Percentiles rank a stretch among this genome's conserved stretches.
Conservation (phyloP, 2,888 invertebrate genomes). For the Rotaria sp. region DNA sequence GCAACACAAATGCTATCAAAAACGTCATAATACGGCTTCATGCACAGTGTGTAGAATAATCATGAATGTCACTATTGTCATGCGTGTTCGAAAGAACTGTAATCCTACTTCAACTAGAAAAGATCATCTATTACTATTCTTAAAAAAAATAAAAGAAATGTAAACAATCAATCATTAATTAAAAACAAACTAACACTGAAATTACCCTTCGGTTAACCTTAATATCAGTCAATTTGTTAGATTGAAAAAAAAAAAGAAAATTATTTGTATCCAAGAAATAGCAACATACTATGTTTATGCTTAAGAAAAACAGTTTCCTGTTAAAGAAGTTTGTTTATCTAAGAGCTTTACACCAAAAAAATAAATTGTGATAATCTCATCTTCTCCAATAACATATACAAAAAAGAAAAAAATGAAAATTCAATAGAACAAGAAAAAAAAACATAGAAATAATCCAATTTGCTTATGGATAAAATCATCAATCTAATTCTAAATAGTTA, state of each 20-base stretch:
- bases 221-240: background rate
- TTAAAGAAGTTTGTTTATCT: background rate
- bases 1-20: no score
- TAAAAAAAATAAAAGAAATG: no score
- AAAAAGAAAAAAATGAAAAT: background rate
- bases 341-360: background rate
- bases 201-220: background rate
- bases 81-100: background rate
- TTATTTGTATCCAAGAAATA: background rate
- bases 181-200: background rate
- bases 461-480: no score
- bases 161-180: no score
- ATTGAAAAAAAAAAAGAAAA: background rate
- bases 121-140: no score
- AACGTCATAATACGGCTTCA: background rate
- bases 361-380: constrained; percentile 19
- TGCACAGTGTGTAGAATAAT: background rate
- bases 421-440: background rate
- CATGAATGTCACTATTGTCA: background rate
- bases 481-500: no score
- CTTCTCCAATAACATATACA: background rate
- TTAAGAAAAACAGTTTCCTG: background rate
- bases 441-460: no score
- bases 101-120: background rate
- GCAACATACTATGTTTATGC: background rate